Percentiles rank a stretch among this genome's conserved stretches.
Evolutionary conservation across 2,113 vertebrate species (phyloP).

Genomic region (Vidua macroura): DNA sequence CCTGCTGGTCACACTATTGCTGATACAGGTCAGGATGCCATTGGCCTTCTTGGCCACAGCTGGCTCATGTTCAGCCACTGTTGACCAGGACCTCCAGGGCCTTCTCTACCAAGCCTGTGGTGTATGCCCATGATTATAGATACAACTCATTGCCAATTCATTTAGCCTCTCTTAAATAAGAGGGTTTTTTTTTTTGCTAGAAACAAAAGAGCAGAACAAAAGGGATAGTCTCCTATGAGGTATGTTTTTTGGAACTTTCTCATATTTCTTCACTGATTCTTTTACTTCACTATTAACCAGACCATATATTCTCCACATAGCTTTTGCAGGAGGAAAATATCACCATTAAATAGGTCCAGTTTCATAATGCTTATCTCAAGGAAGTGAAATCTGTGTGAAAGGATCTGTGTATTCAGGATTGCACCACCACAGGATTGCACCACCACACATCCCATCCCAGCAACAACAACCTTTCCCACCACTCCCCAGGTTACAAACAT

Average conservation of each 20-base stretch:
- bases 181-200: background rate
- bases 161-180: background rate
- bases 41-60: no score
- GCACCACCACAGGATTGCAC: background rate
- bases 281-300: background rate
- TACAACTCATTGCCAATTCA: background rate
- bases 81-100: accelerated
- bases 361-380: background rate
- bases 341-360: background rate
- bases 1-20: background rate
- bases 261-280: background rate
- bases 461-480: background rate
- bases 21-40: background rate
- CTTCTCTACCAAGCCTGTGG: background rate
- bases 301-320: background rate
- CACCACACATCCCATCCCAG: background rate
- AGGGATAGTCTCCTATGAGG: background rate
- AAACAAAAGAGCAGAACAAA: background rate
- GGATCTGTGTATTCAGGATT: background rate
- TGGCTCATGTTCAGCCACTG: background rate
- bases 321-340: background rate
- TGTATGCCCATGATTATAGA: background rate
- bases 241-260: background rate
- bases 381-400: background rate
- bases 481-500: background rate